Percentiles rank a stretch among this genome's conserved stretches.
Conservation (phyloP, 1,140 invertebrate genomes). For the Panagrolaimus sp. region DNA sequence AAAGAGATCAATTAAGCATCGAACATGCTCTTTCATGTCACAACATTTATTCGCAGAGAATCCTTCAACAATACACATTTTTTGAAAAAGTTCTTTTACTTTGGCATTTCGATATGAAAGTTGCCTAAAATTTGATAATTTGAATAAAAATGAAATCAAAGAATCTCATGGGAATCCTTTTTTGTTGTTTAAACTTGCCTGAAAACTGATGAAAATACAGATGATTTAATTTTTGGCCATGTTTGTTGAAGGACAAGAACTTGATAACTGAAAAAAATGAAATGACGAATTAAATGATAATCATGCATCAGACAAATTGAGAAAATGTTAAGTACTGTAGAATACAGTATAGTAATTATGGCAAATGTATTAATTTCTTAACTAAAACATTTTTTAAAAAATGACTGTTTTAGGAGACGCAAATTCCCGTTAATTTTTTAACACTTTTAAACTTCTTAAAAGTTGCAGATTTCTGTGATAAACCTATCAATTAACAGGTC, state of each 20-base stretch:
- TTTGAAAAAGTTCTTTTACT: slow-evolving; percentile 44
- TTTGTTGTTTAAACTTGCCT: slow-evolving; percentile 18
- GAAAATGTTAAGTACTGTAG: too few relatives aligned
- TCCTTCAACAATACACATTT: slow-evolving; percentile 41
- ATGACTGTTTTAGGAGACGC: too few relatives aligned
- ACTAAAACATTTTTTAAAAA: too few relatives aligned
- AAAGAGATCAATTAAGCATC: slow-evolving; percentile 36
- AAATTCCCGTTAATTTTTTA: too few relatives aligned
- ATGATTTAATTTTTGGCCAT: slow-evolving; percentile 44
- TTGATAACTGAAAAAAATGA: slow-evolving; percentile 44
- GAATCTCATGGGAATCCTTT: background rate
- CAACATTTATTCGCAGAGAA: slow-evolving; percentile 39
- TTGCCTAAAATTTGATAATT: slow-evolving; percentile 37
- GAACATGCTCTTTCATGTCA: slow-evolving; percentile 43
- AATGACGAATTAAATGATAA: too few relatives aligned
- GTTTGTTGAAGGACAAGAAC: slow-evolving; percentile 43
- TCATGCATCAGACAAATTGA: too few relatives aligned
- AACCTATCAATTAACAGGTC: too few relatives aligned
- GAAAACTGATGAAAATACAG: slow-evolving; percentile 41
- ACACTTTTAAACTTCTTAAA: too few relatives aligned
- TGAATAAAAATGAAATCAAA: slow-evolving; percentile 18
- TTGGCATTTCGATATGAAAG: slow-evolving; percentile 29
- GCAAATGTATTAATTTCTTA: too few relatives aligned
- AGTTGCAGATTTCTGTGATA: too few relatives aligned
- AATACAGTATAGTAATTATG: too few relatives aligned